Base-by-base conservation (phyloP, 2,113 vertebrate species). In the Odontesthes bonariensis region DNA sequence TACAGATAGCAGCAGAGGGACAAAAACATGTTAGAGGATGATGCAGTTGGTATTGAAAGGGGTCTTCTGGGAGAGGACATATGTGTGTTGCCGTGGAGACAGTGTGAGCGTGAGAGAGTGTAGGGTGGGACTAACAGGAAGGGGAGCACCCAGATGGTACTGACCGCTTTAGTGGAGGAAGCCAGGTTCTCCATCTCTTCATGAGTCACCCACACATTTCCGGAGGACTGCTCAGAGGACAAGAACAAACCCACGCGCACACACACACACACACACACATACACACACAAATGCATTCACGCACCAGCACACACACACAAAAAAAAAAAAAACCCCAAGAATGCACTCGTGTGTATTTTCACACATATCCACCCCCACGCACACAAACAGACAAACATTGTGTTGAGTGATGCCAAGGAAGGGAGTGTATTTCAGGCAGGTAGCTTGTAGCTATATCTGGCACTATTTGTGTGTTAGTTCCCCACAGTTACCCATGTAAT, bases 171-270 rank as follows among this genome's bases (percentile, higher is more conserved):
- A 32, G 95, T 95, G 86, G 96, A 96, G 42, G 97, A 94, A 52
- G 97, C 94, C 95, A 99, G 92, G 91, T 96, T 98, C 94, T 99
- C 97, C 97, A 99, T 99, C 94, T 99, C 98, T 90, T 99, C 98
- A 0, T 98, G 98, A 86, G 98, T 99, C 91, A 99, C 95, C 98
- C 98, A 99, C 93, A 99, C 97, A 16, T 99, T 99, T 92, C 98
- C 98, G 58, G 98, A 98, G 87, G 98, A 98, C 97, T 99, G 94
- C 33, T 88, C 69, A 81, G 82, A 92, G 76, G 88, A 85, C 85
- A 58, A 73, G 83, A 86, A 91, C 59, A 92, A 56, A 77, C 76
- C 65, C 67, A 78, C 22, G 69, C 71, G 61, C 63, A 79, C 63
- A 76, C 74, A 74, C 38, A 75, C 32, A 70, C 47, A 67, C 53